Evolutionary conservation across 2,113 vertebrate species (phyloP), one percentile per base, ranked within the genome.

Genomic region (Oenanthe oenanthe): DNA sequence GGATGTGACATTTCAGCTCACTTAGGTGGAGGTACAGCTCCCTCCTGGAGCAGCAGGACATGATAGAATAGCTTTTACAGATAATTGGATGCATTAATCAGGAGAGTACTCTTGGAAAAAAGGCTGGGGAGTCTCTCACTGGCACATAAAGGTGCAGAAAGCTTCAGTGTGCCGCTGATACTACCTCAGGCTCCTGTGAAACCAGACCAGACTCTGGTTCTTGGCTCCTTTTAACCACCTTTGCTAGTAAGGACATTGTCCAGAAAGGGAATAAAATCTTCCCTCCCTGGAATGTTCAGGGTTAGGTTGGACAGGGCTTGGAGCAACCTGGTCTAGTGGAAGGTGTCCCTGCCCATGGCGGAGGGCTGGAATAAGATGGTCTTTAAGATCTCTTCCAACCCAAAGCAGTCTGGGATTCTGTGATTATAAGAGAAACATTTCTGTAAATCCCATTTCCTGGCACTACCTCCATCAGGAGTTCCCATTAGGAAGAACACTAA

Each of bases 81-180:
- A 8, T 34, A 32, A 57, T 10, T 12, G 42, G 47, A 5, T 24
- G 11, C 25, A 8, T 89, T 78, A 47, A 63, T 50, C 42, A 13
- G 26, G 63, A 70, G 36, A 88, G 34, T 3, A 26, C 14, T n/a
- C 76, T 42, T 5, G 1, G 24, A 67, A 71, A 29, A 34, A 60
- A 31, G 45, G 43, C 62, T 72, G 61, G 18, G 53, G 24, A 40
- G 17, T 29, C 43, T 73, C 67, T 81, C 76, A 6, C 13, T 31
- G 11, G 68, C 72, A 48, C 7, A 6, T 14, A 17, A 63, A 56
- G 36, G 32, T 66, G 72, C 36, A 50, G 43, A 50, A 56, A 45
- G 42, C 56, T 2, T 14, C 17, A 47, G 36, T 3, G 22, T 54
- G 54, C 5, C 1, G 7, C 2, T 31, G 51, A n/a, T 32, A 13